Base-by-base conservation (phyloP, 2,113 vertebrate genomes). In the Pelobates fuscus region DNA sequence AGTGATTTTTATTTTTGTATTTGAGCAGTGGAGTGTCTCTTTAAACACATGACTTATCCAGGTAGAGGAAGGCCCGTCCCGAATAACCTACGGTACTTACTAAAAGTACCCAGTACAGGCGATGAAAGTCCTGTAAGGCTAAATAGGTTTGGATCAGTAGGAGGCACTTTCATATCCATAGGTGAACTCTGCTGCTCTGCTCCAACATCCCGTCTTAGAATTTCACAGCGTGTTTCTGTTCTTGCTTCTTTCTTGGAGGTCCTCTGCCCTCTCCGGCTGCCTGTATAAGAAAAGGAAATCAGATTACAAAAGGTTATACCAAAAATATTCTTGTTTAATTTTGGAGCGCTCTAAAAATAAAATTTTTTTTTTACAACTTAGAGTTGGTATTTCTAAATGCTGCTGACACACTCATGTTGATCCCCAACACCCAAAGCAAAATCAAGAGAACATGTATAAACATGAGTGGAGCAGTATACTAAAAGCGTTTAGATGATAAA, bases 181-280 rank as follows among this genome's bases (percentile, higher is more conserved):
- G 78, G 2, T 0, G 68, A 78, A 24, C 76, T 76, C 41, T 82
- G 80, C 15, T 77, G 18, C 27, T 86, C 82, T 57, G 79, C 77
- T 21, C 75, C 55, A 14, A 81, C 72, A 67, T 94, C 92, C 59
- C 83, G 85, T 68, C 90, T 86, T 61, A 95, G 64, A 10, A 93
- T 88, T 80, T 95, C 90, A 26, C 85, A 88, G 64, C 91, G 90
- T 14, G 78, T 66, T 0, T 85, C 78, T 23, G 64, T 24, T 2
- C 49, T 20, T 12, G 44, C 1, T 0, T 29, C 63, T 41, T 72
- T 79, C 69, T 79, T 8, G 1, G 25, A 0, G 7, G 17, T 20
- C 46, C 41, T 70, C 21, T 0, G 30, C 25, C 17, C 71, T 24
- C 8, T 79, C 24, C 27, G 29, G 46, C 41, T 83, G 86, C 64